Evolutionary conservation across 37 sponge, comb jelly and placozoan genomes (phyloP).

Genomic region (Aphrocallistes beatrix): DNA sequence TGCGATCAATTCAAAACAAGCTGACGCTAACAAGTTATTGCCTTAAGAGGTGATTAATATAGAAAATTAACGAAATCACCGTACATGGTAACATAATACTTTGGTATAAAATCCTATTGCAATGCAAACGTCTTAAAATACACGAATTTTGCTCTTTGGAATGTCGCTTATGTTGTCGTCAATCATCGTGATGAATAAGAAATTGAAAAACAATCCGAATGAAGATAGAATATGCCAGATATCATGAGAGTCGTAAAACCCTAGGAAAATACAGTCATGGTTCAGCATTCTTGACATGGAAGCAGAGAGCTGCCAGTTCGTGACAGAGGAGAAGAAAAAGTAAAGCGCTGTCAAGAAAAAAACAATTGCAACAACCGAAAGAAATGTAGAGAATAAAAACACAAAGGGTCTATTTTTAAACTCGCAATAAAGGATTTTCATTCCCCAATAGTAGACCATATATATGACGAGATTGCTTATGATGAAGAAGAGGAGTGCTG

Average conservation of each 20-base stretch:
- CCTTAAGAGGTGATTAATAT: too few species aligned
- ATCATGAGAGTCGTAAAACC: constrained; percentile 89
- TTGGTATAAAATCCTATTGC: too few species aligned
- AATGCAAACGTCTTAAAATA: too few species aligned
- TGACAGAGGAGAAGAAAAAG: constrained; percentile 42
- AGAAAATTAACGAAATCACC: too few species aligned
- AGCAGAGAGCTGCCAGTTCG: constrained; percentile 59
- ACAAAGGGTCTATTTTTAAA: background rate
- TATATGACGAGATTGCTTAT: background rate
- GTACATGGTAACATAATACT: too few species aligned
- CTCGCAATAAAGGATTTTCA: background rate
- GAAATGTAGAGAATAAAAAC: background rate
- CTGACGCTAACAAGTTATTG: too few species aligned
- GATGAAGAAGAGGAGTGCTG: background rate
- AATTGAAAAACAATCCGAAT: constrained; percentile 79
- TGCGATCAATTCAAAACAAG: too few species aligned
- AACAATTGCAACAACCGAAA: background rate
- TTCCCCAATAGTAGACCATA: constrained; percentile 1
- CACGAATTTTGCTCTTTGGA: background rate
- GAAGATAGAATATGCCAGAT: constrained; percentile 96
- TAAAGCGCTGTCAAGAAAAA: constrained; percentile 41
- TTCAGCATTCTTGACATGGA: constrained; percentile 56
- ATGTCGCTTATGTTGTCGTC: background rate
- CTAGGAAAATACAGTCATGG: constrained; percentile 44
- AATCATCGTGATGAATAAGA: constrained; percentile 29